These are phyloP conservation scores for Rhopalosiphum maidis DNA, from an alignment of 1,140 invertebrate genomes.

Conservation along the genomic window DNA sequence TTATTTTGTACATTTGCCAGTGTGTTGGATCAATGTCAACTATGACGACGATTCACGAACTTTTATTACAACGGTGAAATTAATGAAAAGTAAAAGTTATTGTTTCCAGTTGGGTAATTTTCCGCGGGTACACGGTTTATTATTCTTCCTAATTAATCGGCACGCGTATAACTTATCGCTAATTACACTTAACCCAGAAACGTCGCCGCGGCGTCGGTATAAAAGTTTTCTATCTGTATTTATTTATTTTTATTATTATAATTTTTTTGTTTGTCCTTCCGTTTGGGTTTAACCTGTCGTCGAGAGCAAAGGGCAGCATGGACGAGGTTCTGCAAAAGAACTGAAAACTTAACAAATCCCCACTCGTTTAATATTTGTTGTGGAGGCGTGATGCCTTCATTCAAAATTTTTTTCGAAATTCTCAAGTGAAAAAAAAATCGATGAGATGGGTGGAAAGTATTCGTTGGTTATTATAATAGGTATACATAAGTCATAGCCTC, in stretches of 20 bases:
- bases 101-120: not conserved
- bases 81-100: constrained; percentile 7
- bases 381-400: too few species aligned
- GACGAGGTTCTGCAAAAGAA: not conserved
- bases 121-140: not conserved
- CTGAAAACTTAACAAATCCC: not conserved
- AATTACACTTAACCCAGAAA: constrained; percentile 9
- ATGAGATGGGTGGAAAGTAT: not conserved
- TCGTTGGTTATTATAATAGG: not conserved
- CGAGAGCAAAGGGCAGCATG: not conserved
- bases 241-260: not conserved
- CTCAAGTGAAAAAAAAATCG: not conserved
- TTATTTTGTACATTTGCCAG: not conserved
- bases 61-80: not conserved
- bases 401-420: not conserved
- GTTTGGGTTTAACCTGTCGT: not conserved
- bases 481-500: not conserved
- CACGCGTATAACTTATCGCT: constrained; percentile 4
- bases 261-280: not conserved
- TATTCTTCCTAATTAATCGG: not conserved
- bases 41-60: not conserved
- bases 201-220: not conserved
- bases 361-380: not conserved
- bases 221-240: not conserved
- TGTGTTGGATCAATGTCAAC: not conserved